A percentile compares a stretch with the other conserved stretches of the same genome.
Conservation (phyloP, 2,113 vertebrate genomes). For the Nestor notabilis region DNA sequence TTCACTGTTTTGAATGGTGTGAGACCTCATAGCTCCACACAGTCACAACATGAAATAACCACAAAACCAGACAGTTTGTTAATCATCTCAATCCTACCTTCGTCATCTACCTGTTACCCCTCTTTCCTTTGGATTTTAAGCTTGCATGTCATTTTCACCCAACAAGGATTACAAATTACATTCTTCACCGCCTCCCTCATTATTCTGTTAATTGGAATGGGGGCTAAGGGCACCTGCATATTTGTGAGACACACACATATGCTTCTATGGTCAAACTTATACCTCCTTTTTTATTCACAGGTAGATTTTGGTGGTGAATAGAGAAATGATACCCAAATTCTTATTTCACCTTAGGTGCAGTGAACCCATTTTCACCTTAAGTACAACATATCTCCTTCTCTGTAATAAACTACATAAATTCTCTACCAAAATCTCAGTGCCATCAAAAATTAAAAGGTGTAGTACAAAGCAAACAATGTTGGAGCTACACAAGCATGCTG, state of each 20-base stretch:
- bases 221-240: background rate
- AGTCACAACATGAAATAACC: background rate
- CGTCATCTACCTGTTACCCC: rapidly evolving
- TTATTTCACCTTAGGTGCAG: background rate
- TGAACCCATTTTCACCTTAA: background rate
- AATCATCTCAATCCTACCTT: background rate
- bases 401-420: background rate
- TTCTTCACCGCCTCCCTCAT: rapidly evolving
- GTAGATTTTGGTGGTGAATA: background rate
- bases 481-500: background rate
- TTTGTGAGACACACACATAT: background rate
- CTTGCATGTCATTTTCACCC: background rate
- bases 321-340: background rate
- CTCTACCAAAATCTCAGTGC: background rate
- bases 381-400: background rate
- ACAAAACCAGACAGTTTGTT: background rate
- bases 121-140: background rate
- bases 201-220: background rate
- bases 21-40: background rate
- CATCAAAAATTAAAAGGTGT: conserved; percentile 40
- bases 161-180: background rate
- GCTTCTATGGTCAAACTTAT: background rate
- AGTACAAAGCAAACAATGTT: conserved; percentile 6
- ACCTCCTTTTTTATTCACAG: background rate
- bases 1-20: background rate